Base-by-base conservation (phyloP, 2,113 vertebrate genomes). In the Micronycteris hirsuta region DNA sequence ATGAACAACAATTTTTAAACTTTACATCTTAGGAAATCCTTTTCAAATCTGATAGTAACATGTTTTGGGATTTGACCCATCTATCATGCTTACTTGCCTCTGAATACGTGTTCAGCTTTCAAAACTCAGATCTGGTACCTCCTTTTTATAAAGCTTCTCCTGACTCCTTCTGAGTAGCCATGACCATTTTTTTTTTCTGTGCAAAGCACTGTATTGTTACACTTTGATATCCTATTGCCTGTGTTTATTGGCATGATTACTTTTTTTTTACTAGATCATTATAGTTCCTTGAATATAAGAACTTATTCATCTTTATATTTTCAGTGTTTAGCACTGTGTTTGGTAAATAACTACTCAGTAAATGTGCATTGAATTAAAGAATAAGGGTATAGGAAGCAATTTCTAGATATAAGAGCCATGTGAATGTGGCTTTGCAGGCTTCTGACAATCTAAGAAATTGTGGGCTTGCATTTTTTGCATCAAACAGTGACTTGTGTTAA, bases 31-130 rank as follows among this genome's bases (percentile, higher is more conserved):
- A 11, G 68, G 78, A 54, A 61, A 80, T 13, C 26, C 87, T 63
- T 47, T 8, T 0, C 16, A 84, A 28, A 15, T 41, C n/a, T 15
- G 16, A 28, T 1, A 10, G 19, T 65, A 47, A 41, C 0, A 33
- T 63, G 4, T 54, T 86, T 88, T 73, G 43, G 6, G 4, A 86
- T 85, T 71, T 28, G 15, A 58, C 5, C 2, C 28, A 28, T 33
- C 17, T 73, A 56, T 9, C 36, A 54, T 38, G 9, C 17, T 81
- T 70, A 5, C 65, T 76, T 76, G 5, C 22, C 24, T 76, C 10
- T 81, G 43, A 80, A 58, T 33, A 33, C 10, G 3, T 76, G 33
- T 38, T 63, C 11, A n/a, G 10, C 33, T 88, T 84, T 47, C 56
- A 81, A 80, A 95, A 89, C 31, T 70, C 43, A 41, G 9, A 36